Evolutionary conservation across 2,888 invertebrate genomes (phyloP).

Genomic region (Lamproptera curius): DNA sequence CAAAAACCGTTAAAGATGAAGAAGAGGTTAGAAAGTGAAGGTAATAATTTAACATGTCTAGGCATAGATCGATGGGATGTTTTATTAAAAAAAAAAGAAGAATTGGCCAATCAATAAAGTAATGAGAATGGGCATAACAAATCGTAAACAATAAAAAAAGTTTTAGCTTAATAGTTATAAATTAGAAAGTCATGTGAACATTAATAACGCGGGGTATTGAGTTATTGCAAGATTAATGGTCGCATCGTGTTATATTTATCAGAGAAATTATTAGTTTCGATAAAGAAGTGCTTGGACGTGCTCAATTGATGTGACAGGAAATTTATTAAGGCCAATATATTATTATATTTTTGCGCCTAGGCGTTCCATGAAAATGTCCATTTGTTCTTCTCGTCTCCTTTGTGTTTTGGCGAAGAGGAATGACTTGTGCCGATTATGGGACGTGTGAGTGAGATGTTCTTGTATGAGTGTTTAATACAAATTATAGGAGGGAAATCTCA

Average conservation of each 20-base stretch:
- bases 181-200: constrained; percentile 20
- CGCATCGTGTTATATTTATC: constrained; percentile 21
- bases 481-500: too few species aligned
- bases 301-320: constrained; percentile 9
- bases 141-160: constrained; percentile 20
- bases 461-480: background rate
- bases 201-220: constrained; percentile 18
- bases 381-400: background rate
- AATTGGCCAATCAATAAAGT: constrained; percentile 12
- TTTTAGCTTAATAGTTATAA: constrained; percentile 23
- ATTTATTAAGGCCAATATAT: constrained; percentile 15
- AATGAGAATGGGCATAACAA: constrained; percentile 18
- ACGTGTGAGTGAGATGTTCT: background rate
- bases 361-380: background rate
- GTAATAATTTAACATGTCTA: background rate
- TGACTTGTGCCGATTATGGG: background rate
- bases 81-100: constrained; percentile 4
- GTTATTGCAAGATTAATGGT: constrained; percentile 16
- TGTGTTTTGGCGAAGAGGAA: background rate
- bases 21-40: constrained; percentile 12
- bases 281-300: constrained; percentile 15
- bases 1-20: background rate
- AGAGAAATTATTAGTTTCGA: constrained; percentile 19
- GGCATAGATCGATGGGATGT: constrained; percentile 14
- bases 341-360: constrained; percentile 10